These are phyloP conservation scores for Amblyopsis rosae DNA, from an alignment of 2,113 vertebrate genomes.

Conservation along the genomic window DNA sequence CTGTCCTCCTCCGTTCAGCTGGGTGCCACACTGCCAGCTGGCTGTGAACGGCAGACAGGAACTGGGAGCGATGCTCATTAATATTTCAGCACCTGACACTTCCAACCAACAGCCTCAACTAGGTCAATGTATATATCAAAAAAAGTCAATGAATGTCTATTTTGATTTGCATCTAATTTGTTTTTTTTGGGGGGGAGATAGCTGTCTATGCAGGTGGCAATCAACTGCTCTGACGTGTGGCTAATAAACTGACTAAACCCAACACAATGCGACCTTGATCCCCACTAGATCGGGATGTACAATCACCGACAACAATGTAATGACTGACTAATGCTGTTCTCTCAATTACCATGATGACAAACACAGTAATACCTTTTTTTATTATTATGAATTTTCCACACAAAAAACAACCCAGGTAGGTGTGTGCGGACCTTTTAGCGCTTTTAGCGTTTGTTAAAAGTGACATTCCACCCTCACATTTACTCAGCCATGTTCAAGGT, in stretches of 20 bases:
- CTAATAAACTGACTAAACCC: constrained; percentile 37
- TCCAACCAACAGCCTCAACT: constrained; percentile 81
- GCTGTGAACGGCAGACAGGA: constrained; percentile 78
- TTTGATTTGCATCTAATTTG: constrained; percentile 70
- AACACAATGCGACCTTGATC: constrained; percentile 14
- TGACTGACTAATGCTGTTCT: background rate
- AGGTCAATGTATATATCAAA: constrained; percentile 84
- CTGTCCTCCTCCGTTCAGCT: constrained; percentile 75
- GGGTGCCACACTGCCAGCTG: constrained; percentile 82
- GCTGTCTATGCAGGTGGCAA: constrained; percentile 68
- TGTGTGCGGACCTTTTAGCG: constrained; percentile 7
- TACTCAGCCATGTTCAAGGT: constrained; percentile 2
- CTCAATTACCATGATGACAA: too few species aligned
- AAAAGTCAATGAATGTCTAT: constrained; percentile 74
- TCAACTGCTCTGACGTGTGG: constrained; percentile 51
- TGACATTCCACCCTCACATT: background rate
- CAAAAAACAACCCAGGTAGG: too few species aligned
- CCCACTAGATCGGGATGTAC: background rate
- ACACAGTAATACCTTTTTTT: too few species aligned
- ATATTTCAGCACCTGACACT: constrained; percentile 83
- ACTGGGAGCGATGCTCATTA: constrained; percentile 80
- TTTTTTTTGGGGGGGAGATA: constrained; percentile 51
- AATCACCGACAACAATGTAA: constrained; percentile 2
- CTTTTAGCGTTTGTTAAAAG: background rate
- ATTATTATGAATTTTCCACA: too few species aligned